A percentile compares a stretch with the other conserved stretches of the same genome.
Evolutionary conservation across 2,797 vertebrate genomes (phyloP).

Genomic region (Gastrophryne carolinensis): DNA sequence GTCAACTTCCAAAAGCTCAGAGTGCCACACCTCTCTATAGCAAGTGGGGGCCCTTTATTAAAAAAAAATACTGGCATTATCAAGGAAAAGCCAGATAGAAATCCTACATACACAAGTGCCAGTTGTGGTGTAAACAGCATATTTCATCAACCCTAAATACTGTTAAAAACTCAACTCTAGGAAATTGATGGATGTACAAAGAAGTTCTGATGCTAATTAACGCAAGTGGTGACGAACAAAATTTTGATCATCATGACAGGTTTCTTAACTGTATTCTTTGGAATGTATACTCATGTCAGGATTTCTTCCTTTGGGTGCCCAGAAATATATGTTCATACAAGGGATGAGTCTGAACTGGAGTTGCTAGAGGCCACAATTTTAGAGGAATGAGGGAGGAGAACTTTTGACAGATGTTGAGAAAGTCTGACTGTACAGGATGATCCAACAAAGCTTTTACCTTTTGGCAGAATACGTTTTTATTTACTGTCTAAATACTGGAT

Average conservation of each 20-base stretch:
- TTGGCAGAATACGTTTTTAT: too few relatives aligned
- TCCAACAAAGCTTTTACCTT: neutral
- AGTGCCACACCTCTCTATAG: too few relatives aligned
- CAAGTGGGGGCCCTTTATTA: too few relatives aligned
- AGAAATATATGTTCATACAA: neutral
- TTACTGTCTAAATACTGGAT: neutral
- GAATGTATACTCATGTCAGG: neutral
- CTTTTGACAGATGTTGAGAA: constrained; percentile 23
- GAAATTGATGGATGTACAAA: neutral
- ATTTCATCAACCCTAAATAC: too few relatives aligned
- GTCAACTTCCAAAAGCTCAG: too few relatives aligned
- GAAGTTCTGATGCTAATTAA: neutral
- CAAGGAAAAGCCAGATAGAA: too few relatives aligned
- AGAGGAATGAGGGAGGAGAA: constrained; percentile 43
- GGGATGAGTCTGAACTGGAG: constrained; percentile 27
- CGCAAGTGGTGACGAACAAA: neutral
- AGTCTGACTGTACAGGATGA: constrained; percentile 11
- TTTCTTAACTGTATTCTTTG: neutral
- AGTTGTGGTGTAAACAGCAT: too few relatives aligned
- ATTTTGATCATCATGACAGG: neutral
- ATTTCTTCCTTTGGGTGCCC: neutral
- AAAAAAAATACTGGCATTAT: too few relatives aligned
- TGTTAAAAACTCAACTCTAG: neutral
- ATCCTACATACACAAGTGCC: too few relatives aligned
- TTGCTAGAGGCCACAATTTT: constrained; percentile 36